phyloP scores from a whole-genome alignment of 2,797 vertebrate species.

The Leptoclinus maculatus region DNA sequence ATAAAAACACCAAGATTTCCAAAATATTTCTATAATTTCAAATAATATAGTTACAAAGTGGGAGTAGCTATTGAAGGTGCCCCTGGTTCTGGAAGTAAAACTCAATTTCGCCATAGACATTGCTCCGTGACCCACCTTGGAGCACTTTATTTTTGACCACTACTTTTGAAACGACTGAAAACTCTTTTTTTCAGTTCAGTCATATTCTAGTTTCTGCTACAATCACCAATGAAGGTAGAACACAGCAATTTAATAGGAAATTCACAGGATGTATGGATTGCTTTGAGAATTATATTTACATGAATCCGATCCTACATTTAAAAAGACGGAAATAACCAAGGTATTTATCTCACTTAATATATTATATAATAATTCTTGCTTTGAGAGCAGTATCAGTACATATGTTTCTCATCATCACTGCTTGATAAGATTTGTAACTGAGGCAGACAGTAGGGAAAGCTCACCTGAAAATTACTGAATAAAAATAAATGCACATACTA shows the following conservation, averaged over 20 bases:
- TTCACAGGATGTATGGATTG: background rate
- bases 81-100: constrained; percentile 5
- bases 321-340: background rate
- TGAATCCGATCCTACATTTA: no score
- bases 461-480: constrained; percentile 35
- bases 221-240: background rate
- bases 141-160: background rate
- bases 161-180: background rate
- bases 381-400: background rate
- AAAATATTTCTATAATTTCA: background rate
- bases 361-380: background rate
- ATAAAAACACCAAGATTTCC: background rate
- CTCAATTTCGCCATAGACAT: background rate
- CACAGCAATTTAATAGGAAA: background rate
- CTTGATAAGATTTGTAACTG: constrained; percentile 13
- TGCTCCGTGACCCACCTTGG: background rate
- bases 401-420: background rate
- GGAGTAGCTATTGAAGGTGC: background rate
- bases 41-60: background rate
- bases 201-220: no score
- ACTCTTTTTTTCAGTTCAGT: background rate
- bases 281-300: background rate
- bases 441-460: background rate
- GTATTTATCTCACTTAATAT: background rate
- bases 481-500: constrained; percentile 20